Base-by-base conservation (phyloP, 2,888 invertebrate species). In the Tinea pellionella region DNA sequence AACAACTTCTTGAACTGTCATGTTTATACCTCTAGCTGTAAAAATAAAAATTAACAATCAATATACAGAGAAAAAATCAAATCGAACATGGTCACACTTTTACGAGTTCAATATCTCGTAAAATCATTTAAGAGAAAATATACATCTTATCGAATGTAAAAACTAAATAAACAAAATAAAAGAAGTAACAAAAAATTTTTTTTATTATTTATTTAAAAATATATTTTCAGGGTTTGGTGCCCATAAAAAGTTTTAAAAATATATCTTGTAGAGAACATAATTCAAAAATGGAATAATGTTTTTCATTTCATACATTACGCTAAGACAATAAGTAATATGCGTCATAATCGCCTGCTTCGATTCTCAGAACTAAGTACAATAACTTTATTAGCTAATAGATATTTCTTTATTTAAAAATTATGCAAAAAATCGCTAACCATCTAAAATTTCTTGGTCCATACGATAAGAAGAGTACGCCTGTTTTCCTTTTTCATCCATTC, bases 401-500 rank as follows among this genome's bases (percentile, higher is more conserved):
- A 51, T 9, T 3, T n/a, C 3, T 53, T 24, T 18, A 1, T 11
- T 18, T 4, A 41, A 59, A 16, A 16, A 18, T 18, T 59, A 41
- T 1, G 1, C 18, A 55, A 24, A 56, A 62, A 64, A 61, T 59
- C 60, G 71, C 81, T 67, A 69, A 82, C 87, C 84, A 68, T 87
- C 86, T 59, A 87, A 75, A 69, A 86, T 82, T 73, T 86, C 86
- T 68, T 87, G 86, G 67, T 87, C 86, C 71, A 80, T 70, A 69
- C 82, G 84, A 68, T 84, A 86, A 63, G 85, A 86, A 62, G 85
- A 83, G 66, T 81, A 73, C 65, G 78, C 75, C 70, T 83, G 76
- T 69, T 82, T 86, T 69, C 72, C 77, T 73, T 79, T 80, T 79
- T 86, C 86, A 79, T 85, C 86, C 87, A 87, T 87, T 83, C 86